These are phyloP conservation scores for Ptychochromis oligacanthus DNA, from an alignment of 2,113 vertebrate genomes.

Conservation along the genomic window DNA sequence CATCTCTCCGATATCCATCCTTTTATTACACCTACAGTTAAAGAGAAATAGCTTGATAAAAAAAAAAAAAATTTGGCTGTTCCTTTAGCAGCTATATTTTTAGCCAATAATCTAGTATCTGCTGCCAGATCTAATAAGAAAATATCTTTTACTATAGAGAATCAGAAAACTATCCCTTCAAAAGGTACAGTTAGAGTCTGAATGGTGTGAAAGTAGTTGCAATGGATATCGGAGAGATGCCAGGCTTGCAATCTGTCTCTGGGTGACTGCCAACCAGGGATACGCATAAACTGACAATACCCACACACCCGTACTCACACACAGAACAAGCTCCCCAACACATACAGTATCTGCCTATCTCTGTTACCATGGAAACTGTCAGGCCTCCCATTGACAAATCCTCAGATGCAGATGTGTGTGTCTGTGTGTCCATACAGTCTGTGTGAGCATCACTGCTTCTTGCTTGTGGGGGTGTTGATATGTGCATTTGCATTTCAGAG, in stretches of 20 bases:
- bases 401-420: conserved; percentile 34
- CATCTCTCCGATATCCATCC: neutral
- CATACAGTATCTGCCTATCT: conserved; percentile 54
- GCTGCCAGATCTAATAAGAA: neutral
- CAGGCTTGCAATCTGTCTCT: conserved; percentile 69
- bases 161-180: conserved; percentile 15
- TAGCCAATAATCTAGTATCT: neutral
- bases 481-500: conserved; percentile 48
- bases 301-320: conserved; percentile 37
- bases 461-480: conserved; percentile 50
- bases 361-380: conserved; percentile 76
- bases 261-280: conserved; percentile 63
- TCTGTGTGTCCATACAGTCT: neutral
- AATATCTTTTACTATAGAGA: conserved; percentile 1
- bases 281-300: conserved; percentile 60
- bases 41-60: neutral
- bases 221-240: conserved; percentile 55
- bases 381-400: conserved; percentile 76
- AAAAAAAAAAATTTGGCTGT: too few relatives aligned
- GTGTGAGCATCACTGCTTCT: conserved; percentile 7
- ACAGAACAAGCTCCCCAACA: conserved; percentile 41
- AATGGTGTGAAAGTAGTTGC: conserved; percentile 53
- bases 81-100: neutral
- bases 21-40: neutral
- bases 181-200: conserved; percentile 24